Percentiles rank a stretch among this genome's conserved stretches.
Conservation (phyloP, 2,888 invertebrate species). For the Drosophila kambysellisi region DNA sequence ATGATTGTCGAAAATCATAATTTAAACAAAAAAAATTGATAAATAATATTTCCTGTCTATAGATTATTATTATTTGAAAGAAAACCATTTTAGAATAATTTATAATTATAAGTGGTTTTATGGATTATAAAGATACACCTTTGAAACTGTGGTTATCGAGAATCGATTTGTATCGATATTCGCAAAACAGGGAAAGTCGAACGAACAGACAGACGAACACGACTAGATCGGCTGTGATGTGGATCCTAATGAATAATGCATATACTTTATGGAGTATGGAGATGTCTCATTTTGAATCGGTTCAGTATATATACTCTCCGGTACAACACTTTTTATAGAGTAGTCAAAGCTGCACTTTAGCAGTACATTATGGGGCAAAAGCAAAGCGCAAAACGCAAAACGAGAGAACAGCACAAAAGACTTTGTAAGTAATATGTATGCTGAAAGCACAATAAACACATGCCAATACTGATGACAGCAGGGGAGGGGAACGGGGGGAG, state of each 20-base stretch:
- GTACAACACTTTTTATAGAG: slow-evolving; percentile 18
- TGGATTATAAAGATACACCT: too few species aligned
- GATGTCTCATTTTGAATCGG: too few species aligned
- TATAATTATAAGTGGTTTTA: too few species aligned
- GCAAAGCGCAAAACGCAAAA: slow-evolving; percentile 43
- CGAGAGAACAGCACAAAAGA: slow-evolving; percentile 62
- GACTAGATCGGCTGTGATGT: neutral
- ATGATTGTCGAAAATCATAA: neutral
- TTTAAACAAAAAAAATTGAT: neutral
- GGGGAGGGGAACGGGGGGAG: too few species aligned
- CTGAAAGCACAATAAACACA: slow-evolving; percentile 66
- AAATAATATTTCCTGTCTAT: too few species aligned
- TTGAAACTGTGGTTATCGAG: neutral
- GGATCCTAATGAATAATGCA: neutral
- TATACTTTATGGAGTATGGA: neutral
- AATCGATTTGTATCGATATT: neutral
- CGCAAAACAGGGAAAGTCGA: neutral
- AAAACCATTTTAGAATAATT: too few species aligned
- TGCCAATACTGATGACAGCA: slow-evolving; percentile 7
- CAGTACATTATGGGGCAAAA: slow-evolving; percentile 53
- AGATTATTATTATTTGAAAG: too few species aligned
- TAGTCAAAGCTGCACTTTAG: slow-evolving; percentile 56
- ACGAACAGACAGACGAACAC: neutral
- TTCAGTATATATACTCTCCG: slow-evolving; percentile 2
- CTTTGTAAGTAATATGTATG: slow-evolving; percentile 79